A percentile compares a stretch with the other conserved stretches of the same genome.
Evolutionary conservation across 2,888 invertebrate species (phyloP).

Genomic region (Hylaea fasciaria): DNA sequence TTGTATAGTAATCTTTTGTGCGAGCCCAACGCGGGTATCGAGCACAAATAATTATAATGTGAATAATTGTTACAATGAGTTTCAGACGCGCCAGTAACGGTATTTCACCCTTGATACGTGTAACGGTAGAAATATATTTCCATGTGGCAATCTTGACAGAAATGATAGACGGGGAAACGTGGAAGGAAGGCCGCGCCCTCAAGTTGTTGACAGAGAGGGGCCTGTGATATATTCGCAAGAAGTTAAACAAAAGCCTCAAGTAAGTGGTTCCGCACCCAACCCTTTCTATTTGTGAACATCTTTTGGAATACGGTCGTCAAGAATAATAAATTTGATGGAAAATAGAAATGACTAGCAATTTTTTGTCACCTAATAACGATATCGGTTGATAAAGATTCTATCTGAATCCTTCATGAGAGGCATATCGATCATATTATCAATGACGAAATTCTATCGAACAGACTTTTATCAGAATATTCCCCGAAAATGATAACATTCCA

Average conservation of each 20-base stretch:
- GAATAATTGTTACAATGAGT: conserved; percentile 26
- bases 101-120: conserved; percentile 18
- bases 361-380: too few species aligned
- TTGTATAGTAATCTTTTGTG: conserved; percentile 47
- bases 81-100: conserved; percentile 25
- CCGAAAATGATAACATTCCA: conserved; percentile 33
- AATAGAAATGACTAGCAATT: background rate
- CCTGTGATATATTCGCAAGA: conserved; percentile 28
- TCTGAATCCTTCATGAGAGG: conserved; percentile 3
- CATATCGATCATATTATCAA: conserved; percentile 31
- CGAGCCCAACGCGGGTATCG: conserved; percentile 35
- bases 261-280: conserved; percentile 21
- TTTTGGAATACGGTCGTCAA: conserved; percentile 6
- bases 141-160: conserved; percentile 13
- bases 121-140: conserved; percentile 19
- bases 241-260: conserved; percentile 29
- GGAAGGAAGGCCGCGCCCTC: conserved; percentile 21
- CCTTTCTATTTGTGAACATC: conserved; percentile 18
- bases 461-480: conserved; percentile 20
- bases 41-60: conserved; percentile 27
- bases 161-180: conserved; percentile 28
- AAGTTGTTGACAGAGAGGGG: conserved; percentile 24
- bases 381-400: too few species aligned
- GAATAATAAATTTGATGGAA: conserved; percentile 1
- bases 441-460: conserved; percentile 17